A percentile compares a stretch with the other conserved stretches of the same genome.
phyloP scores from a whole-genome alignment of 2,888 invertebrate genomes.

The Eupithecia subfuscata region DNA sequence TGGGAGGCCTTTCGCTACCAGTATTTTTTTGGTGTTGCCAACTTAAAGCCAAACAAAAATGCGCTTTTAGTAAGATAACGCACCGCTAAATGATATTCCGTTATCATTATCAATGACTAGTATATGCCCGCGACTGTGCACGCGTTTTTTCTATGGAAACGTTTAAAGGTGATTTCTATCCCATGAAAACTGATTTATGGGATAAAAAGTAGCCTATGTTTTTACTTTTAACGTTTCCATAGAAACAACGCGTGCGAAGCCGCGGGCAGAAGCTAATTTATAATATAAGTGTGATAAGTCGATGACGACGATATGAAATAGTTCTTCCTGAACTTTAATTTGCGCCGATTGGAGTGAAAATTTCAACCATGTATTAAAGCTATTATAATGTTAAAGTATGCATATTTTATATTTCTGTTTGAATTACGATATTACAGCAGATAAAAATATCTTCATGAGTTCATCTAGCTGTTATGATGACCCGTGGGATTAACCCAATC shows the following conservation, averaged over 20 bases:
- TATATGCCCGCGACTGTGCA: no score
- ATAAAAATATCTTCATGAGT: conserved; percentile 30
- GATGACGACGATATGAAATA: not conserved
- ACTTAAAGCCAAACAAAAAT: not conserved
- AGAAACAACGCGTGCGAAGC: no score
- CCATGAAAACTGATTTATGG: no score
- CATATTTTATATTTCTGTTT: conserved; percentile 26
- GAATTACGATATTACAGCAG: conserved; percentile 29
- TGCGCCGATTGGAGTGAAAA: not conserved
- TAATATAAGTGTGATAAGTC: no score
- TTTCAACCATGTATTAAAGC: not conserved
- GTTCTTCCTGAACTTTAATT: not conserved
- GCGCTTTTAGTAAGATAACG: not conserved
- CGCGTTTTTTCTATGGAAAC: no score
- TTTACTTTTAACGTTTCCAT: no score
- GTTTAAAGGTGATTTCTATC: no score
- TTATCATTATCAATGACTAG: not conserved
- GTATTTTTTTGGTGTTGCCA: not conserved
- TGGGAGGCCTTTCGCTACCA: not conserved
- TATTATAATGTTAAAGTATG: conserved; percentile 20
- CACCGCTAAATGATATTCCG: not conserved
- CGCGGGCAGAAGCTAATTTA: no score
- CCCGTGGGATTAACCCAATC: conserved; percentile 28
- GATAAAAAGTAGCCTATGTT: no score
- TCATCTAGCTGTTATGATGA: conserved; percentile 26